phyloP scores from a whole-genome alignment of 2,888 invertebrate genomes.

The Syritta pipiens region DNA sequence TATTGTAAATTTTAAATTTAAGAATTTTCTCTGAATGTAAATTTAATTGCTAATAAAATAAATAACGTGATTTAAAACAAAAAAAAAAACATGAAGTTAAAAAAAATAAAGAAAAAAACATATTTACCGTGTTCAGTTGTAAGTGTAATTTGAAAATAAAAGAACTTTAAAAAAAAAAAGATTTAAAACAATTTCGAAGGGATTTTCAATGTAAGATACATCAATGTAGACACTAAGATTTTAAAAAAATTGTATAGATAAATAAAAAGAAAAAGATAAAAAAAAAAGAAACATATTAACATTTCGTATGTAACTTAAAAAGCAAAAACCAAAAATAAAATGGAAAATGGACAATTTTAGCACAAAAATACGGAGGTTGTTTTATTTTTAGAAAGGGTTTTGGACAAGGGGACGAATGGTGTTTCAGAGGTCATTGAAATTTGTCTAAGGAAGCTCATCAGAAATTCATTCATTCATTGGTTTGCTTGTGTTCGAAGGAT shows the following conservation, averaged over 20 bases:
- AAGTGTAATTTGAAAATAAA: not conserved
- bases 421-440: too few species aligned
- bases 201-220: constrained; percentile 55
- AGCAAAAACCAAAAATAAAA: too few species aligned
- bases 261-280: constrained; percentile 52
- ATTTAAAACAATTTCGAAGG: constrained; percentile 20
- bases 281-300: constrained; percentile 30
- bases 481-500: too few species aligned
- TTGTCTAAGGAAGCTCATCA: too few species aligned
- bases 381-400: constrained; percentile 1
- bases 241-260: constrained; percentile 47
- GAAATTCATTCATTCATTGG: too few species aligned
- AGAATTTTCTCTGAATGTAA: constrained; percentile 54
- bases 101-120: constrained; percentile 7
- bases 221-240: constrained; percentile 48
- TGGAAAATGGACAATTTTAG: constrained; percentile 56
- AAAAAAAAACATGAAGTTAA: constrained; percentile 10
- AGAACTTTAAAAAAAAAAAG: not conserved
- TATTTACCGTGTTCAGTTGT: constrained; percentile 8
- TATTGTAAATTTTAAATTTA: constrained; percentile 50
- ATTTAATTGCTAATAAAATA: constrained; percentile 38
- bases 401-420: too few species aligned
- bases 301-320: constrained; percentile 65
- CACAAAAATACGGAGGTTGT: constrained; percentile 26
- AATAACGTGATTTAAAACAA: constrained; percentile 24